Base-by-base conservation (phyloP, 2,888 invertebrate species). In the Dolomedes plantarius region DNA sequence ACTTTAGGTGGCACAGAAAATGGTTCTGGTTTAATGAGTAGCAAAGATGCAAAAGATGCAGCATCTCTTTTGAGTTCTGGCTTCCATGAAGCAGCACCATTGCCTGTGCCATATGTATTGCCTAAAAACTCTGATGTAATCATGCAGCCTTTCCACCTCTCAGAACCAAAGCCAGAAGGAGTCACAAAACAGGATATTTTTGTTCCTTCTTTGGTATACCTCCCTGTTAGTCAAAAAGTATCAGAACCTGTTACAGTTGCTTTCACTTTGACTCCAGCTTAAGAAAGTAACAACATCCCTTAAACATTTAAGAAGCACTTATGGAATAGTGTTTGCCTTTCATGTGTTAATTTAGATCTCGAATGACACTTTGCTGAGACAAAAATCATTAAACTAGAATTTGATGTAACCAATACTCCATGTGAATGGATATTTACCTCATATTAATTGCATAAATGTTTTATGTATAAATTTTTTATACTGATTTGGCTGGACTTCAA, bases 201-300 rank as follows among this genome's bases (percentile, higher is more conserved):
- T 92, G 95, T 96, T 90, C 96, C 98, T 89, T 96, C 97, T 90
- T 94, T 98, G 90, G 96, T 98, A 92, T 97, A 97, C 93, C 94
- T 98, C 93, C 98, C 98, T 89, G 97, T 98, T 91, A 94, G 95
- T 89, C 95, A 96, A 91, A 94, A 96, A 92, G 94, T 97, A 90
- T 95, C 95, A 91, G 94, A 95, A 91, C 95, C 96, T 89, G 94
- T 97, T 90, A 96, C 96, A 90, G 95, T 97, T 91, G 96, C 97
- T 92, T 97, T 98, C 91, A 96, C 95, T 91, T 94, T 98, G 90
- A 97, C 96, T 91, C 98, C 98, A 91, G 96, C 97, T 93, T 96
- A 95, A 93, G 64, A n/a, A n/a, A 67, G 36, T 67, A 16, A 7
- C 23, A 23, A 23, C 56, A 56, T 46, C 56, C 23, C 56, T 11